These are phyloP conservation scores for Spialia ferax DNA, from an alignment of 2,888 invertebrate species.

Conservation along the genomic window DNA sequence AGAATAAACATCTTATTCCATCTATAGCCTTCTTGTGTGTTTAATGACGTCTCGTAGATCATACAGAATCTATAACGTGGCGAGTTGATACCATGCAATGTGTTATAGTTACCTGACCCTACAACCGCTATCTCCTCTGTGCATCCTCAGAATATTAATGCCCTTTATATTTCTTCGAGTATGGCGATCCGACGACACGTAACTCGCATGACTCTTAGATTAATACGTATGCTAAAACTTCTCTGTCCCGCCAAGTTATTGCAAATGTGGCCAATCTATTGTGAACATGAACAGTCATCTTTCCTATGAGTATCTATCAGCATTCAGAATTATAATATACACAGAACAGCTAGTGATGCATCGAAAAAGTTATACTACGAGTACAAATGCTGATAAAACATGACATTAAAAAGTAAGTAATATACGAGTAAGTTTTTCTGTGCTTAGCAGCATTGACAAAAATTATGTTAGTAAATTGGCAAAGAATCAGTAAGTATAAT, in stretches of 20 bases:
- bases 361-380: not conserved
- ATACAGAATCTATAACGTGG: constrained; percentile 12
- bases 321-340: not conserved
- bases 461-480: too few species aligned
- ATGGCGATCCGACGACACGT: constrained; percentile 68
- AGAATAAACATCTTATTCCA: not conserved
- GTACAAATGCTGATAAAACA: too few species aligned
- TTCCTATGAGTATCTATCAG: not conserved
- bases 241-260: constrained; percentile 37
- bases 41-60: constrained; percentile 6
- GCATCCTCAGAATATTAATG: constrained; percentile 80
- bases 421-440: too few species aligned
- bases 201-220: constrained; percentile 70
- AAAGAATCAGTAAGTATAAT: too few species aligned
- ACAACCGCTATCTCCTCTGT: constrained; percentile 71
- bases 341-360: not conserved
- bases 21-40: not conserved
- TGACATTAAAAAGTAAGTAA: too few species aligned
- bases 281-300: constrained; percentile 22
- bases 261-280: constrained; percentile 34
- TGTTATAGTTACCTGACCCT: constrained; percentile 70
- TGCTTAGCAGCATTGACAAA: too few species aligned
- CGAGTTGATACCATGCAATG: constrained; percentile 53
- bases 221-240: constrained; percentile 64
- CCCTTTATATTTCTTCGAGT: constrained; percentile 75